Conservation (phyloP, 2,888 invertebrate genomes). For the Muschampia staudingeri region DNA sequence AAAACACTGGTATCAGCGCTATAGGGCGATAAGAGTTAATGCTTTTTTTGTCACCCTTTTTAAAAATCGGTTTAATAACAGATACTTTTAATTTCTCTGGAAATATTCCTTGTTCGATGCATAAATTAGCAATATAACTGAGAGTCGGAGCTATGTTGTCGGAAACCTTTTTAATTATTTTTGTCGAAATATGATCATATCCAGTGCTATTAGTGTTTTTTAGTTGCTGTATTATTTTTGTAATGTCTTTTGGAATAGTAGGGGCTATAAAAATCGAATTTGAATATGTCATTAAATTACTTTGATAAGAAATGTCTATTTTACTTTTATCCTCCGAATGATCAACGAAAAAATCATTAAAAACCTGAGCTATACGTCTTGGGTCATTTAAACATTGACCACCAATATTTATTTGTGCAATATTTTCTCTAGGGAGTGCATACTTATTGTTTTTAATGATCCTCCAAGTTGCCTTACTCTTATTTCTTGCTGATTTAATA, state of each 20-base stretch:
- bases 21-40: neutral
- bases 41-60: neutral
- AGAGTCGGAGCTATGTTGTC: neutral
- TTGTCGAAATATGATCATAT: neutral
- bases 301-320: neutral
- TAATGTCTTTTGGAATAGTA: neutral
- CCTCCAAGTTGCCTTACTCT: neutral
- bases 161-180: neutral
- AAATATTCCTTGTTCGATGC: neutral
- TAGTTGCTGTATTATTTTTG: neutral
- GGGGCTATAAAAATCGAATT: neutral
- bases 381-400: neutral
- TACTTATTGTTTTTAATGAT: neutral
- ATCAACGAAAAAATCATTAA: neutral
- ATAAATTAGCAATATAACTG: neutral
- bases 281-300: neutral
- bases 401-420: neutral
- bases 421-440: neutral
- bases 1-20: neutral
- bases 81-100: neutral
- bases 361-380: neutral
- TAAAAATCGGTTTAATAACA: conserved; percentile 5
- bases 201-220: neutral
- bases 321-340: neutral
- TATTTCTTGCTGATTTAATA: neutral